Percentiles rank a stretch among this genome's conserved stretches.
phyloP scores from a whole-genome alignment of 1,140 invertebrate genomes.

The Zaprionus camerounensis region DNA sequence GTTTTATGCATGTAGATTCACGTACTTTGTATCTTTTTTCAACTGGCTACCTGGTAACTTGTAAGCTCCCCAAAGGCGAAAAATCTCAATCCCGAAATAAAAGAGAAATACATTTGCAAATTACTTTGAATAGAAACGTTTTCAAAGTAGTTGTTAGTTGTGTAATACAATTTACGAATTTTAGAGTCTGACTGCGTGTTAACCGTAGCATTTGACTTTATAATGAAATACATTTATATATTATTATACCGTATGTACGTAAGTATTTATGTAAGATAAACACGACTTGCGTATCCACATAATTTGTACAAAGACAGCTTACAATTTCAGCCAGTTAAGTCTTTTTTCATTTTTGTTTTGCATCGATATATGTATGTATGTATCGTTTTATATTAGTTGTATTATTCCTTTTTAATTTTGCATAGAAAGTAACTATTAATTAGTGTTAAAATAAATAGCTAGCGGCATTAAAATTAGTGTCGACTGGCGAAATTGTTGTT shows the following conservation, averaged over 20 bases:
- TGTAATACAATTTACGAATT: conserved; percentile 37
- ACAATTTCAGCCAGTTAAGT: conserved; percentile 65
- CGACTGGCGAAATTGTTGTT: conserved; percentile 61
- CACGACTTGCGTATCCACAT: conserved; percentile 32
- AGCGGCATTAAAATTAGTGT: conserved; percentile 82
- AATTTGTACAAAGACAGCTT: conserved; percentile 45
- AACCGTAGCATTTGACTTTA: conserved; percentile 55
- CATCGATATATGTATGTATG: conserved; percentile 61
- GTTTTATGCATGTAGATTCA: conserved; percentile 40
- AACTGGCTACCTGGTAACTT: not conserved
- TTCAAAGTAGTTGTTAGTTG: conserved; percentile 27
- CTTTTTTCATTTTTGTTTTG: conserved; percentile 56
- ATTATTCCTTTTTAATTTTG: conserved; percentile 74
- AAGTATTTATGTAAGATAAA: conserved; percentile 39
- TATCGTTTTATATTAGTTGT: conserved; percentile 73
- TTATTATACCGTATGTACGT: conserved; percentile 11
- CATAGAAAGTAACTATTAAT: conserved; percentile 81
- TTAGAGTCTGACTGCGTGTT: conserved; percentile 59
- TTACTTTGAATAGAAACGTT: conserved; percentile 25
- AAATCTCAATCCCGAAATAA: conserved; percentile 21
- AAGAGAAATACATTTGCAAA: conserved; percentile 50
- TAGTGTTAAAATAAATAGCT: conserved; percentile 82
- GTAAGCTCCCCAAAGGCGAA: not conserved
- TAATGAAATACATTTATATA: conserved; percentile 34
- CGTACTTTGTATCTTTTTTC: conserved; percentile 10